These are phyloP conservation scores for Thalassarche chlororhynchos DNA, from an alignment of 2,113 vertebrate genomes.

Conservation along the genomic window DNA sequence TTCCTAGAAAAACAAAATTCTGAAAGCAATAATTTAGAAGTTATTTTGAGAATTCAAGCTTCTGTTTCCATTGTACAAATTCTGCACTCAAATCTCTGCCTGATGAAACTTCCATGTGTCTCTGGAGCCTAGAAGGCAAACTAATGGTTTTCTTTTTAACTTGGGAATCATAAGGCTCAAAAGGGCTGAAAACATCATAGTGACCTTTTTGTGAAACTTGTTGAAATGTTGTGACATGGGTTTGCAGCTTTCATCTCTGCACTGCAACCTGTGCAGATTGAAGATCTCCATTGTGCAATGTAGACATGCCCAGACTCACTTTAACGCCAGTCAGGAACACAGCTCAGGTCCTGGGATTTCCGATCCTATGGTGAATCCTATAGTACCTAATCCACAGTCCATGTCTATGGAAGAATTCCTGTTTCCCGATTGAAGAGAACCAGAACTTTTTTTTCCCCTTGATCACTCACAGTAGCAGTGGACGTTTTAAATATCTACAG, in stretches of 20 bases:
- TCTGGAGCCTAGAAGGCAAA: not conserved
- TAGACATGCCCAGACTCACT: not conserved
- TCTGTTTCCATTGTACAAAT: not conserved
- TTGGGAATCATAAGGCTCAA: not conserved
- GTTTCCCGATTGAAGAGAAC: not conserved
- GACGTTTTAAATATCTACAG: accelerated
- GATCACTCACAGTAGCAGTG: not conserved
- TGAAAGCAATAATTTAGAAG: not conserved
- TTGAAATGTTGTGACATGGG: not conserved
- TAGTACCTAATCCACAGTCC: not conserved
- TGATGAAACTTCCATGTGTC: not conserved
- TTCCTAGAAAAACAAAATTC: not conserved
- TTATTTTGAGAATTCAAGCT: not conserved
- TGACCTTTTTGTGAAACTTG: not conserved
- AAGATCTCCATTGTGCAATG: not conserved
- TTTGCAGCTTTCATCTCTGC: not conserved
- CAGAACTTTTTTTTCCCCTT: not conserved
- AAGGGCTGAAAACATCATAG: not conserved
- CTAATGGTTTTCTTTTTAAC: not conserved
- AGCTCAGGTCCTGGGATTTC: not conserved
- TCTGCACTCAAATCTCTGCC: not conserved
- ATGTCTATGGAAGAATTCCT: not conserved
- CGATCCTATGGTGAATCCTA: not conserved
- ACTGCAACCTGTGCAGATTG: not conserved
- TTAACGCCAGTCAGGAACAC: not conserved